Conservation (phyloP, 2,888 invertebrate genomes). For the Cryptocephalus moraei region DNA sequence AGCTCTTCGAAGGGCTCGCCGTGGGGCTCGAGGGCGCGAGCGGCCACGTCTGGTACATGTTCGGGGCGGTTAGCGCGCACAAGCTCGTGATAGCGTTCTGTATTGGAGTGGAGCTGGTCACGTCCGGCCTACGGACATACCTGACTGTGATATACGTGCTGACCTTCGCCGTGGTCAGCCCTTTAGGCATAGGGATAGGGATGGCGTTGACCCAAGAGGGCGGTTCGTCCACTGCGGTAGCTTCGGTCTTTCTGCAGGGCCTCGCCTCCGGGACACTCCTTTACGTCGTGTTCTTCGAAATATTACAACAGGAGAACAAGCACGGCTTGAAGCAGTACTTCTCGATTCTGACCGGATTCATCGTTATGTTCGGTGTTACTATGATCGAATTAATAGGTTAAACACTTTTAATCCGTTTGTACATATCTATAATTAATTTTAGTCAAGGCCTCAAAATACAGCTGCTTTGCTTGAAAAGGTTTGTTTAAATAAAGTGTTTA, state of each 20-base stretch:
- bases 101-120: conserved; percentile 73
- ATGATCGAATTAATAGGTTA: neutral
- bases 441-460: too few relatives aligned
- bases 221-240: conserved; percentile 48
- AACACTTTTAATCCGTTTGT: neutral
- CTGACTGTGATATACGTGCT: conserved; percentile 58
- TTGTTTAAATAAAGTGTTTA: too few relatives aligned
- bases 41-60: conserved; percentile 63
- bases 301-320: conserved; percentile 52
- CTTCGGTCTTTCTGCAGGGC: conserved; percentile 65
- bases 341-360: conserved; percentile 58
- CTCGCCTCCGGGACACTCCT: conserved; percentile 86
- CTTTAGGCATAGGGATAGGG: conserved; percentile 69
- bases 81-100: conserved; percentile 83
- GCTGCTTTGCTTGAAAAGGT: too few relatives aligned
- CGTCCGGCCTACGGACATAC: conserved; percentile 53
- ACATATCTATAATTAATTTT: too few relatives aligned
- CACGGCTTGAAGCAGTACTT: conserved; percentile 55
- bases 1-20: conserved; percentile 76
- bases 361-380: conserved; percentile 52
- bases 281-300: conserved; percentile 96
- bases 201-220: conserved; percentile 52
- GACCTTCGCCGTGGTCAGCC: conserved; percentile 70
- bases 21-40: conserved; percentile 63
- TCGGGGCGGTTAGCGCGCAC: conserved; percentile 74